A percentile compares a stretch with the other conserved stretches of the same genome.
These are phyloP conservation scores for Calcarius ornatus DNA, from an alignment of 2,113 vertebrate genomes.

Conservation along the genomic window DNA sequence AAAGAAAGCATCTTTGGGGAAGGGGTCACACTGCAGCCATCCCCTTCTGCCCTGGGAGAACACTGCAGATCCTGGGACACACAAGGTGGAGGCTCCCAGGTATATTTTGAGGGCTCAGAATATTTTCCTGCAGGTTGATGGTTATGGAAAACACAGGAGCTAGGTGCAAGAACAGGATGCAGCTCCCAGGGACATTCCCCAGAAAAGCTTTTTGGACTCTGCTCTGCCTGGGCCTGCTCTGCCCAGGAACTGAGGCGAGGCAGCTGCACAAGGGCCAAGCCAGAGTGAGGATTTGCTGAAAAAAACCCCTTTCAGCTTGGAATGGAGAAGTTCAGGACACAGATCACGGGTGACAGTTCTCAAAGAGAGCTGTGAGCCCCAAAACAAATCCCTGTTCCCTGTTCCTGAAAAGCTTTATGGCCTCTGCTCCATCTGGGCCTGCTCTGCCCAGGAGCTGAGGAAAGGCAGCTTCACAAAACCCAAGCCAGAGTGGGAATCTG, in stretches of 20 bases:
- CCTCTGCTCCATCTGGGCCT: too few relatives aligned
- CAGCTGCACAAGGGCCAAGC: neutral
- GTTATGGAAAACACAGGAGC: rapidly evolving
- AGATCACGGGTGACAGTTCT: too few relatives aligned
- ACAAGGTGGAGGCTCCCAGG: neutral
- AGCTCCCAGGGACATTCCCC: neutral
- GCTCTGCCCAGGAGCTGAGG: too few relatives aligned
- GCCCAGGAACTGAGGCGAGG: neutral
- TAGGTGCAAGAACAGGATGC: neutral
- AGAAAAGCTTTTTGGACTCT: too few relatives aligned
- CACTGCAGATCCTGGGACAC: neutral
- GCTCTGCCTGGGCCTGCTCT: neutral
- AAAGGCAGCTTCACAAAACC: too few relatives aligned
- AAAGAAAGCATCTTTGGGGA: neutral
- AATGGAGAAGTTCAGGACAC: too few relatives aligned
- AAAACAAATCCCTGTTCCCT: too few relatives aligned
- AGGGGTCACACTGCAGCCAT: neutral
- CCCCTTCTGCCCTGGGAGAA: neutral
- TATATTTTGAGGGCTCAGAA: neutral
- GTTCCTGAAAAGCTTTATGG: too few relatives aligned
- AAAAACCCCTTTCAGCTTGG: neutral
- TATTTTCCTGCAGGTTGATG: neutral
- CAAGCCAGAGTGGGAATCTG: too few relatives aligned
- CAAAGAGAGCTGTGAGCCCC: too few relatives aligned
- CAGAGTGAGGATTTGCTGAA: neutral